Base-by-base conservation (phyloP, 2,888 invertebrate genomes). In the Drosophila borealis region DNA sequence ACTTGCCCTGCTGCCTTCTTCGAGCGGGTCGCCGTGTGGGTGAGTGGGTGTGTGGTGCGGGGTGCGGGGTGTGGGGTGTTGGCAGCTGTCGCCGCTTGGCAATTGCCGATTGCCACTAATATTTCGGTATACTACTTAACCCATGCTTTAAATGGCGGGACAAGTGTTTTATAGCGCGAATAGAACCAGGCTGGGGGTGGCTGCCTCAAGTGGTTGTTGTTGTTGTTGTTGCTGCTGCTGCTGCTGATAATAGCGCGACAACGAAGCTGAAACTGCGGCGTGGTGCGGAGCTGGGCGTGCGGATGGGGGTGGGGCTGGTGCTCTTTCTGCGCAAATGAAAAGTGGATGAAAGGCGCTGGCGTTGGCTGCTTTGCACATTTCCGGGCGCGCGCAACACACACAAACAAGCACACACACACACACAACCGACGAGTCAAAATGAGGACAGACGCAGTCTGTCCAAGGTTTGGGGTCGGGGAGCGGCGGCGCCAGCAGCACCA, bases 51-150 rank as follows among this genome's bases (percentile, higher is more conserved):
- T 21, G 17, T n/a, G 42, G 6, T 3, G 55, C 17, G 39, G 45
- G 54, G 53, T 45, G 48, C 14, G 2, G 25, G 33, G 44, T 48
- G 41, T 21, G 13, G 46, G 53, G 65, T 71, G 51, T 49, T 77
- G 70, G 72, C 88, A 83, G 87, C 88, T 86, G 81, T 72, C 76
- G 75, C 67, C 80, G 70, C 53, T 76, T 66, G 61, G 63, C 62
- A 59, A 29, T 51, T 25, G 53, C 41, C 53, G 33, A 70, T 73
- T 68, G 72, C 74, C 84, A 70, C 78, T 81, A 79, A 80, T 77
- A 90, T 89, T 89, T 89, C 77, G 81, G 90, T 89, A 89, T 90
- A 90, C 89, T 89, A 77, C 79, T 84, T 82, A 84, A 84, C 88
- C 88, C 82, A 90, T 78, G 87, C 87, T 86, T 79, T 89, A 82